phyloP scores from a whole-genome alignment of 2,888 invertebrate genomes.

The Scaptomyza caliginosa region DNA sequence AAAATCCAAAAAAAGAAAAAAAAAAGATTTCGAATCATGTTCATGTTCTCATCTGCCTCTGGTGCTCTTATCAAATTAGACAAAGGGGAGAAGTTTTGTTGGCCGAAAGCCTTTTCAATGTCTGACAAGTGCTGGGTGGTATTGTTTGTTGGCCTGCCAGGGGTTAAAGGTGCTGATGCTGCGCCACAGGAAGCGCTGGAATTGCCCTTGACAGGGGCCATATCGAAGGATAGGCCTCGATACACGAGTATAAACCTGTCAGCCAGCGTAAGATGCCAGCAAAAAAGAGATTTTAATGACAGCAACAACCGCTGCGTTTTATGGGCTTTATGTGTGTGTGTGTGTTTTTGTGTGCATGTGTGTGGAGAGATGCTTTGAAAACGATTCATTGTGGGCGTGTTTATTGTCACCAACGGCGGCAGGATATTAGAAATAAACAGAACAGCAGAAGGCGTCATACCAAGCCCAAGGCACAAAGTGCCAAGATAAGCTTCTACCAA shows the following conservation, averaged over 20 bases:
- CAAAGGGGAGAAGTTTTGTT: slow-evolving; percentile 60
- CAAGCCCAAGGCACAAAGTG: slow-evolving; percentile 15
- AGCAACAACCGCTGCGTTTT: slow-evolving; percentile 71
- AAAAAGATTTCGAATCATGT: slow-evolving; percentile 38
- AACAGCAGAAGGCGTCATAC: slow-evolving; percentile 53
- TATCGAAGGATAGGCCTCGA: slow-evolving; percentile 51
- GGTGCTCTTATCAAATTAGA: slow-evolving; percentile 70
- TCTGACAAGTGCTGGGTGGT: slow-evolving; percentile 18
- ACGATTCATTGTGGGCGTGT: slow-evolving; percentile 66
- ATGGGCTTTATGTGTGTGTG: slow-evolving; percentile 59
- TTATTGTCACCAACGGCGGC: slow-evolving; percentile 66
- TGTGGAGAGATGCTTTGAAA: slow-evolving; percentile 28
- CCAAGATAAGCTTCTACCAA: slow-evolving; percentile 45
- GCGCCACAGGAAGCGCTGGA: slow-evolving; percentile 52
- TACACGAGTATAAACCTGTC: slow-evolving; percentile 50
- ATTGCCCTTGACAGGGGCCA: slow-evolving; percentile 51
- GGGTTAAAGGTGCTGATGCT: slow-evolving; percentile 66
- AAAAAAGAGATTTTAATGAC: slow-evolving; percentile 79
- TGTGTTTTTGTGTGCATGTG: background rate
- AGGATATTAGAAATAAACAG: slow-evolving; percentile 76
- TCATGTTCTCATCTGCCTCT: slow-evolving; percentile 22
- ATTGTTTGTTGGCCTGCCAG: too few relatives aligned
- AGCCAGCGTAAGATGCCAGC: slow-evolving; percentile 45
- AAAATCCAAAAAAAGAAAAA: slow-evolving; percentile 1
- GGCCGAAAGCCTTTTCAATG: slow-evolving; percentile 47